Evolutionary conservation across 2,797 vertebrate genomes (phyloP).

Genomic region (Bovichtus diacanthus): DNA sequence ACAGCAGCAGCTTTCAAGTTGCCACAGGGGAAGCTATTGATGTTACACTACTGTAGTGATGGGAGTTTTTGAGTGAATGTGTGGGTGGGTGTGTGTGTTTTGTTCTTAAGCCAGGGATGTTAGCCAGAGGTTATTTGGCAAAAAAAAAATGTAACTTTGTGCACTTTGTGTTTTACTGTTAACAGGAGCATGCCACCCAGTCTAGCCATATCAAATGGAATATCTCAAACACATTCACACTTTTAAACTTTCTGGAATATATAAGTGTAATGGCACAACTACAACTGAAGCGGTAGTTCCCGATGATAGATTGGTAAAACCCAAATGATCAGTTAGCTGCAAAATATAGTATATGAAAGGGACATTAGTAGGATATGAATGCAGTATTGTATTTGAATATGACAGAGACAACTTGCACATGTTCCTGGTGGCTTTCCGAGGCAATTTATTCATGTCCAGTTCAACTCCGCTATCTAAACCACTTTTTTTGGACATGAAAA

Average conservation of each 20-base stretch:
- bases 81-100: background rate
- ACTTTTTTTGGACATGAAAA: background rate
- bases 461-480: background rate
- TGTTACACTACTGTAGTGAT: conserved; percentile 55
- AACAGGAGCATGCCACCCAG: conserved; percentile 38
- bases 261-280: conserved; percentile 6
- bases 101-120: conserved; percentile 58
- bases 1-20: conserved; percentile 59
- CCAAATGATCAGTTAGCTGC: background rate
- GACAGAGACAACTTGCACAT: background rate
- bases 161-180: conserved; percentile 33
- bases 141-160: conserved; percentile 55
- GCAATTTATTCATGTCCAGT: background rate
- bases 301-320: background rate
- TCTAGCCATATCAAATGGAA: conserved; percentile 29
- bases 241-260: background rate
- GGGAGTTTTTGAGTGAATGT: conserved; percentile 13
- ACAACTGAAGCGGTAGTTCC: background rate
- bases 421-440: background rate
- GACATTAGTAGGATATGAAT: background rate
- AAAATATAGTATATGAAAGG: background rate
- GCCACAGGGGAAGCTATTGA: conserved; percentile 80
- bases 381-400: background rate
- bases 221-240: conserved; percentile 19
- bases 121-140: conserved; percentile 67